phyloP scores from a whole-genome alignment of 2,113 vertebrate genomes.

The Corythaeola cristata region DNA sequence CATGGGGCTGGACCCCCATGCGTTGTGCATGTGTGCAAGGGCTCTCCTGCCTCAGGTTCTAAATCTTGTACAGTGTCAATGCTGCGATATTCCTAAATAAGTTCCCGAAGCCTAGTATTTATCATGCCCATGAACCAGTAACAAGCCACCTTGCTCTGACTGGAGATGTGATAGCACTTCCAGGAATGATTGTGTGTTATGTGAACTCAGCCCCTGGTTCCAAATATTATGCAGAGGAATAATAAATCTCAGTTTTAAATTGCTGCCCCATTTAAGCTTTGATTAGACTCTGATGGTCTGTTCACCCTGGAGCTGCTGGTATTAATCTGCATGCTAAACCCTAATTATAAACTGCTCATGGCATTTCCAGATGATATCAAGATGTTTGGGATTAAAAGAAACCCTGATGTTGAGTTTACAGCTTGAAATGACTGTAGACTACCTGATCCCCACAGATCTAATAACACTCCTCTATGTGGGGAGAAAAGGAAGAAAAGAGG shows the following conservation, averaged over 20 bases:
- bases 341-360: constrained; percentile 73
- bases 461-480: not conserved
- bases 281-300: constrained; percentile 68
- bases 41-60: not conserved
- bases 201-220: constrained; percentile 52
- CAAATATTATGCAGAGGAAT: constrained; percentile 45
- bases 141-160: constrained; percentile 10
- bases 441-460: constrained; percentile 20
- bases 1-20: not conserved
- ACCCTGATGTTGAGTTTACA: constrained; percentile 59
- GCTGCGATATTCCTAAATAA: not conserved
- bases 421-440: constrained; percentile 56
- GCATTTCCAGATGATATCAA: constrained; percentile 76
- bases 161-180: constrained; percentile 50
- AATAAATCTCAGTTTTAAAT: constrained; percentile 68
- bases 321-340: constrained; percentile 64
- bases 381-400: constrained; percentile 78
- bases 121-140: not conserved
- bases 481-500: not conserved
- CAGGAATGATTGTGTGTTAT: constrained; percentile 61
- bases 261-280: constrained; percentile 63
- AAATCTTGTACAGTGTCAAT: not conserved
- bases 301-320: constrained; percentile 54
- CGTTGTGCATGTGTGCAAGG: not conserved
- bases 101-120: not conserved